Conservation (phyloP, 1,140 invertebrate genomes). For the Leptestheria dahalacensis region DNA sequence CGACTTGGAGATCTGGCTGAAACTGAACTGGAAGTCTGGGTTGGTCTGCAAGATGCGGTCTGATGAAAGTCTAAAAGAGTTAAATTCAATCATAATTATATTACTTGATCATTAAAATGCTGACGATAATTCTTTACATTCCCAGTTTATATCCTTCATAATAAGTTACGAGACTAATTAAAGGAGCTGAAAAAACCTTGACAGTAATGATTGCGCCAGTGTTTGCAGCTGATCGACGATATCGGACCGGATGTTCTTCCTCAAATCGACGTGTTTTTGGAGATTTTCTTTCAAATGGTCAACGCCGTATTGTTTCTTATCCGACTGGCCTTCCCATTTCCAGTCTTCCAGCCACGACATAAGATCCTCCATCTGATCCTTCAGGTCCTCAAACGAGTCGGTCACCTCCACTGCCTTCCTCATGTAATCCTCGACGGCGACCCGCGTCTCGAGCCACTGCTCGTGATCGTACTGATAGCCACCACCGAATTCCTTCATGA, state of each 20-base stretch:
- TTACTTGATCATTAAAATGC: not conserved
- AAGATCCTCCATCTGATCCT: slow-evolving; percentile 73
- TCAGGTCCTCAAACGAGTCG: slow-evolving; percentile 59
- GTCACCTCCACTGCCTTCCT: slow-evolving; percentile 86
- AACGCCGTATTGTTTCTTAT: slow-evolving; percentile 5
- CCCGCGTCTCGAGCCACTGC: slow-evolving; percentile 86
- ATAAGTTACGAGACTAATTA: too few relatives aligned
- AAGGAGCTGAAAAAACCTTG: slow-evolving; percentile 36
- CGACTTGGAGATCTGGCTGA: slow-evolving; percentile 52
- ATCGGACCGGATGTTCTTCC: slow-evolving; percentile 81
- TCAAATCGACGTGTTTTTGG: slow-evolving; percentile 71
- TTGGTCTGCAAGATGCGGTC: slow-evolving; percentile 35
- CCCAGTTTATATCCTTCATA: too few relatives aligned
- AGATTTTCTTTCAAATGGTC: slow-evolving; percentile 9
- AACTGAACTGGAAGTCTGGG: slow-evolving; percentile 48
- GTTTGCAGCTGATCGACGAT: slow-evolving; percentile 80
- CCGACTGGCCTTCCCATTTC: slow-evolving; percentile 6
- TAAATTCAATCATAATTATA: not conserved
- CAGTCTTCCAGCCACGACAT: slow-evolving; percentile 27
- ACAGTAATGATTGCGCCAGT: slow-evolving; percentile 47
- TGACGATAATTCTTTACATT: too few relatives aligned
- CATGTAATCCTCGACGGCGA: slow-evolving; percentile 86
- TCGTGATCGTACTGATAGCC: slow-evolving; percentile 86
- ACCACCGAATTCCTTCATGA: slow-evolving; percentile 86
- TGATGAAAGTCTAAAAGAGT: not conserved